phyloP scores from a whole-genome alignment of 2,113 vertebrate species.

The Gambusia holbrooki region DNA sequence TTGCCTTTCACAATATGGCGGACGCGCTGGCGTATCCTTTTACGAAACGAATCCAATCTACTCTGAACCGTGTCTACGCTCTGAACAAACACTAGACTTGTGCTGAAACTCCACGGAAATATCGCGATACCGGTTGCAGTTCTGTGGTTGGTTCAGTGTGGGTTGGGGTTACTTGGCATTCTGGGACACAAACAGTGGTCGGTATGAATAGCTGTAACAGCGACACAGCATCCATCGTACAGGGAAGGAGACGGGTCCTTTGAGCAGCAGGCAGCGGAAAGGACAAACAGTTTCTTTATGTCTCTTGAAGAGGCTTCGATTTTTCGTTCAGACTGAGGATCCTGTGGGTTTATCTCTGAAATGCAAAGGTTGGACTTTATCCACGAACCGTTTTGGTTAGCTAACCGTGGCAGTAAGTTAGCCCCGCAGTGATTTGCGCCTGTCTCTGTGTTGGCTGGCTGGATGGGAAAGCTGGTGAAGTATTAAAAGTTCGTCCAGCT shows the following conservation, averaged over 20 bases:
- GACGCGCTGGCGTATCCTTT: background rate
- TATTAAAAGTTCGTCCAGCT: background rate
- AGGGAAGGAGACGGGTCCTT: background rate
- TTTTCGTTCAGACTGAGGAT: background rate
- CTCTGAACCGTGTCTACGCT: too few species aligned
- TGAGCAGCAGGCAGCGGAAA: background rate
- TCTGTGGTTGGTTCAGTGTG: conserved; percentile 46
- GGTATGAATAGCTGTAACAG: conserved; percentile 50
- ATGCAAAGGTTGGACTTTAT: conserved; percentile 55
- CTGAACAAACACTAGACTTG: background rate
- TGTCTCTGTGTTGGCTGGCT: conserved; percentile 16
- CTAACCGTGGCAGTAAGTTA: conserved; percentile 56
- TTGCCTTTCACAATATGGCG: background rate
- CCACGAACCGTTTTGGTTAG: conserved; percentile 51
- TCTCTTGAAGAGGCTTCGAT: too few species aligned
- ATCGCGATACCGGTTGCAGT: conserved; percentile 61
- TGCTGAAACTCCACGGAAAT: background rate
- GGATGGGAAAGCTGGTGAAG: background rate
- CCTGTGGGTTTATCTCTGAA: conserved; percentile 3
- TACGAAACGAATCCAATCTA: background rate
- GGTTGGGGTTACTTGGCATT: conserved; percentile 74
- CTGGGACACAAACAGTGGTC: conserved; percentile 82
- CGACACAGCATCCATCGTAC: conserved; percentile 42
- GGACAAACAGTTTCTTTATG: background rate
- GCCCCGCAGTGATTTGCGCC: conserved; percentile 50